Conservation (phyloP, 2,113 vertebrate species). For the Limnothrissa miodon region DNA sequence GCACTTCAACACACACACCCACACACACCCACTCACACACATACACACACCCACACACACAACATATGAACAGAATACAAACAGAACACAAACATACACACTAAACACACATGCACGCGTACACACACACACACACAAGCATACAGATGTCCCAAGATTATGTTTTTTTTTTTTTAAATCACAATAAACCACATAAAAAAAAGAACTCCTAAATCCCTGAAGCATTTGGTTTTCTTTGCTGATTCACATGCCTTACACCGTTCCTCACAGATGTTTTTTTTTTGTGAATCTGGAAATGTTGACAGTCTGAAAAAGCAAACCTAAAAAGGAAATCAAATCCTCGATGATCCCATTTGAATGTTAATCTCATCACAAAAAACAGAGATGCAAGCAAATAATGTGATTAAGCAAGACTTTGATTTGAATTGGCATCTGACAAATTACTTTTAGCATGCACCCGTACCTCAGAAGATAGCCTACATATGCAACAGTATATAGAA, state of each 20-base stretch:
- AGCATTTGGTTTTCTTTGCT: background rate
- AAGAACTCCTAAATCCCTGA: background rate
- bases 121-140: background rate
- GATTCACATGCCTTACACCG: background rate
- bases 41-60: background rate
- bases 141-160: too few relatives aligned
- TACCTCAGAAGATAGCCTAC: constrained; percentile 39
- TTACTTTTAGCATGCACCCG: constrained; percentile 33
- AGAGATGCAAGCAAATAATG: constrained; percentile 48
- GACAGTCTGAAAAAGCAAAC: constrained; percentile 36
- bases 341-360: constrained; percentile 49
- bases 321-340: constrained; percentile 48
- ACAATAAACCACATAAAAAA: background rate
- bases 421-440: constrained; percentile 47
- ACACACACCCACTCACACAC: background rate
- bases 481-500: constrained; percentile 29
- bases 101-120: background rate
- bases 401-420: constrained; percentile 51
- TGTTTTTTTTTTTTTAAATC: background rate
- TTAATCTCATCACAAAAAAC: constrained; percentile 51
- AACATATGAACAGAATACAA: background rate
- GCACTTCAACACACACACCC: background rate
- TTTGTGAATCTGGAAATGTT: constrained; percentile 38
- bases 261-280: constrained; percentile 14
- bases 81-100: background rate